These are phyloP conservation scores for Xenotilapia caudafasciata DNA, from an alignment of 2,113 vertebrate genomes.

Conservation along the genomic window DNA sequence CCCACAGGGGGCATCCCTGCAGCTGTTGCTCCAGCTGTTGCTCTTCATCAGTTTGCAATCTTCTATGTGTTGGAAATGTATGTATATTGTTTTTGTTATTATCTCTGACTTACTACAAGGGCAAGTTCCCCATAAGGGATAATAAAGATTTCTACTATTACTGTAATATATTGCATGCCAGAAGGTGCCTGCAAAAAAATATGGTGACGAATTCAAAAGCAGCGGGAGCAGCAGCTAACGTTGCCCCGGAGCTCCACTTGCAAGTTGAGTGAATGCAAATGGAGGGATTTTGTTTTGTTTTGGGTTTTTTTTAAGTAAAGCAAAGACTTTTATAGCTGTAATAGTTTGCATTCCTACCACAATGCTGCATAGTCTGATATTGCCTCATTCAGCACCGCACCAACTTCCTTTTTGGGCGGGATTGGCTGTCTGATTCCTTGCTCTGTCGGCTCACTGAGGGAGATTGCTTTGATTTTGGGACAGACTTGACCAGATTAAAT, in stretches of 20 bases:
- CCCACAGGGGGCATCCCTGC: slow-evolving; percentile 10
- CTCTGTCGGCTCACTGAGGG: slow-evolving; percentile 17
- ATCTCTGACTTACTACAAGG: slow-evolving; percentile 39
- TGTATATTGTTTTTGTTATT: slow-evolving; percentile 48
- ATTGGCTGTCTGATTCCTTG: slow-evolving; percentile 32
- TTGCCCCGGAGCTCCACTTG: slow-evolving; percentile 22
- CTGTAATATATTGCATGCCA: slow-evolving; percentile 45
- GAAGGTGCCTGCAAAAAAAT: slow-evolving; percentile 34
- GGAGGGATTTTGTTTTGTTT: slow-evolving; percentile 6
- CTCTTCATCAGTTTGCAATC: slow-evolving; percentile 7
- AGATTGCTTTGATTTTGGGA: slow-evolving; percentile 53
- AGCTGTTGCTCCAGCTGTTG: slow-evolving; percentile 46
- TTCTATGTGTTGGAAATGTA: background rate
- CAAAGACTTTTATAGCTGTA: slow-evolving; percentile 22
- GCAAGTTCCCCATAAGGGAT: slow-evolving; percentile 41
- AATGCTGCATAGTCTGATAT: slow-evolving; percentile 21
- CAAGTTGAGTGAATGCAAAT: slow-evolving; percentile 51
- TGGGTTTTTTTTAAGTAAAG: background rate
- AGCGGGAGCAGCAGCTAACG: slow-evolving; percentile 30
- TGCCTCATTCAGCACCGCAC: slow-evolving; percentile 27
- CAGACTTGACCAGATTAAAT: slow-evolving; percentile 64
- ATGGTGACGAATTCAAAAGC: slow-evolving; percentile 40
- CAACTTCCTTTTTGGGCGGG: slow-evolving; percentile 31
- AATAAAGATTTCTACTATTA: slow-evolving; percentile 41
- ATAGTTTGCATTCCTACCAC: slow-evolving; percentile 29